phyloP scores from a whole-genome alignment of 2,888 invertebrate genomes.

The Scotopteryx bipunctaria region DNA sequence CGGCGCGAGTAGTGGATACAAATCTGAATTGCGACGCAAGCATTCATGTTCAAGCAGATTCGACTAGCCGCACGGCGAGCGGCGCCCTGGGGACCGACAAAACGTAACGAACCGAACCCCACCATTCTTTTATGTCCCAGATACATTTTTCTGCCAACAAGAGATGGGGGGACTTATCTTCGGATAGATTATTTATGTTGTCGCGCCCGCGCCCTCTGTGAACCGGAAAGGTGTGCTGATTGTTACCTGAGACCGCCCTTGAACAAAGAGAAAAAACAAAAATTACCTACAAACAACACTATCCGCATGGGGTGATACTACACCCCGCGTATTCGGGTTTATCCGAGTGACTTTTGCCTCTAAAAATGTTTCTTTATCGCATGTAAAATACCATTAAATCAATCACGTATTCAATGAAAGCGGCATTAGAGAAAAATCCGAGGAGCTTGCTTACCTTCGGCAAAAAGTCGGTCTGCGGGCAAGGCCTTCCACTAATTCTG shows the following conservation, averaged over 20 bases:
- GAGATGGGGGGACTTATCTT: constrained; percentile 60
- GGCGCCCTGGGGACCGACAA: constrained; percentile 74
- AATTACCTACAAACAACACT: constrained; percentile 34
- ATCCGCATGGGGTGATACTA: constrained; percentile 30
- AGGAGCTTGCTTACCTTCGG: constrained; percentile 67
- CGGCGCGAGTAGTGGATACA: constrained; percentile 66
- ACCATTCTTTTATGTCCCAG: constrained; percentile 72
- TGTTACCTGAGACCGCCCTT: constrained; percentile 51
- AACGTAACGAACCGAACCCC: constrained; percentile 77
- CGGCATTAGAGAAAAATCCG: constrained; percentile 62
- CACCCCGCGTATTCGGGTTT: constrained; percentile 32
- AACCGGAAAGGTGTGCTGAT: constrained; percentile 59
- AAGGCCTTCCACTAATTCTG: constrained; percentile 78
- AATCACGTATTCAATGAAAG: constrained; percentile 73
- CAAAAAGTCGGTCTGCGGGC: constrained; percentile 67
- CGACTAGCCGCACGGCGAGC: constrained; percentile 56
- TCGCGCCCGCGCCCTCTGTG: constrained; percentile 55
- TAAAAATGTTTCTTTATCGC: constrained; percentile 46
- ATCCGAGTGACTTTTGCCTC: constrained; percentile 38
- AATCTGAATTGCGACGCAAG: constrained; percentile 75
- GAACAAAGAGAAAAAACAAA: constrained; percentile 40
- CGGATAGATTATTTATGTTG: constrained; percentile 75
- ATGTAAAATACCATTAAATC: constrained; percentile 66
- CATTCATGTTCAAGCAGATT: constrained; percentile 65
- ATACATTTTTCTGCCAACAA: constrained; percentile 72